These are phyloP conservation scores for Aphidius ervi DNA, from an alignment of 1,140 invertebrate genomes.

Conservation along the genomic window DNA sequence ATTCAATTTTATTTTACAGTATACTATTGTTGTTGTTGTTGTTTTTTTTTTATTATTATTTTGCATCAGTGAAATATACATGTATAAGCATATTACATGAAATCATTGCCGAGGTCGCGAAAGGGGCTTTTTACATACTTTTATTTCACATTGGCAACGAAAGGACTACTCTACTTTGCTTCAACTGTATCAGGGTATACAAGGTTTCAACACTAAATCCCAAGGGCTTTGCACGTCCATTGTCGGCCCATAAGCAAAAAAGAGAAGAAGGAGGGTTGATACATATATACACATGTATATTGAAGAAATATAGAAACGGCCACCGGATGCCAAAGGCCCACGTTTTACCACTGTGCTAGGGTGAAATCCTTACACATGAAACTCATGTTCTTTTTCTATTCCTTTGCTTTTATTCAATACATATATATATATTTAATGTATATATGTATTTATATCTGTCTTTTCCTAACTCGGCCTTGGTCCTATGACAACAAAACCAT, in stretches of 20 bases:
- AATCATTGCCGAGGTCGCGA: background rate
- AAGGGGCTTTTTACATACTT: constrained; percentile 1
- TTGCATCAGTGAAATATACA: constrained; percentile 7
- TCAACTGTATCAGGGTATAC: constrained; percentile 3
- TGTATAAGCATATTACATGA: constrained; percentile 3
- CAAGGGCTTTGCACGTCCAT: constrained; percentile 20
- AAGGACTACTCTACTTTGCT: no score
- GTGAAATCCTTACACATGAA: constrained; percentile 13
- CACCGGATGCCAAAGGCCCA: background rate
- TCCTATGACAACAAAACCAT: constrained; percentile 51
- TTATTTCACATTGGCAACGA: background rate
- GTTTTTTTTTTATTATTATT: background rate
- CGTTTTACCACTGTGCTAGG: background rate
- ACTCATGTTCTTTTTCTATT: constrained; percentile 16
- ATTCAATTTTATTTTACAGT: background rate
- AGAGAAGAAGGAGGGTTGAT: background rate
- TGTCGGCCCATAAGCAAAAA: constrained; percentile 14
- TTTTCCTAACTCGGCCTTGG: constrained; percentile 19
- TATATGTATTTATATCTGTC: constrained; percentile 18
- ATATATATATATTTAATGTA: background rate
- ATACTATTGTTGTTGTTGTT: no score
- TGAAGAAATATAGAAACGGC: background rate
- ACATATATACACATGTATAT: no score
- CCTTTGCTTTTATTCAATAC: constrained; percentile 18
- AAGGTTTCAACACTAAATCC: constrained; percentile 19